Evolutionary conservation across 2,888 invertebrate genomes (phyloP), one percentile per base, ranked within the genome.

Genomic region (Amphipoea oculea): DNA sequence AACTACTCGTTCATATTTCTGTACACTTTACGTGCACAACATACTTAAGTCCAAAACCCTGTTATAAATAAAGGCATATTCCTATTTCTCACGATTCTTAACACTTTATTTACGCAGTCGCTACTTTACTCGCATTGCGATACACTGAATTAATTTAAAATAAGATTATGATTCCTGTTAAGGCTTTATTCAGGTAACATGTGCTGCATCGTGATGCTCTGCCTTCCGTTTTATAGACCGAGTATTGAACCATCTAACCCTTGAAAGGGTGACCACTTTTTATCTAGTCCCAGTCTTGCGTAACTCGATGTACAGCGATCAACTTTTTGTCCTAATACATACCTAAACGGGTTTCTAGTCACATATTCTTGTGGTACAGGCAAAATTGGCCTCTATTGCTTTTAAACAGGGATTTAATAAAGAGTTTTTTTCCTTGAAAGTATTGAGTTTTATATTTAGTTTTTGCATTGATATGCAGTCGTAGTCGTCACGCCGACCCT

Each of bases 191-290:
- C 79, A 71, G 62, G 70, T 48, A 71, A 69, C 81, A 83, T 82
- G 79, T 78, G 72, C 83, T 77, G 79, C 81, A 83, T 86, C 74
- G 76, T 85, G 86, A 87, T 84, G 79, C 70, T 79, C 87, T 86
- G 89, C 88, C 92, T 93, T 94, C 94, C 92, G 92, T 93, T 95
- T 93, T 91, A 86, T 84, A 83, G 82, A 82, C 84, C 84, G 88
- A 92, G 94, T 93, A 92, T 93, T 94, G 94, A 96, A 96, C 95
- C 95, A 95, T 95, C 94, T 94, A 94, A 92, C 93, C 90, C 93
- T 94, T 91, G 92, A 95, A 94, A 96, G 94, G 94, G 95, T 95
- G 95, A 94, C 94, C 87, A 90, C 92, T 95, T 96, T 96, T 96
- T 96, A 93, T 93, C 87, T 85, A 90, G 89, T 84, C 89, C 92